Evolutionary conservation across 2,888 invertebrate species (phyloP).

Genomic region (Cryptus viduatorius): DNA sequence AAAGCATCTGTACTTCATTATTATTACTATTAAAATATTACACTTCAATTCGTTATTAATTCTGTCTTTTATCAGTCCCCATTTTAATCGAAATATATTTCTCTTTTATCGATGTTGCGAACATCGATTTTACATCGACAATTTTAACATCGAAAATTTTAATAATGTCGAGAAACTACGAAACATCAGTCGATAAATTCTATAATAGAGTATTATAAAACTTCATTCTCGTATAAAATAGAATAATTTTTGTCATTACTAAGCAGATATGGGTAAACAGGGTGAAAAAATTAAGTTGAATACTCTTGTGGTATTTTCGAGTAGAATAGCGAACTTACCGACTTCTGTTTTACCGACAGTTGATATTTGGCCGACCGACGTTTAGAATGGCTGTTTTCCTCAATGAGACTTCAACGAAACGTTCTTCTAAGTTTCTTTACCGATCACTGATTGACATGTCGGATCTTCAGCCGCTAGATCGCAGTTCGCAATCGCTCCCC

Average conservation of each 20-base stretch:
- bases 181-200: no score
- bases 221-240: background rate
- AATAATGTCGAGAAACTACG: no score
- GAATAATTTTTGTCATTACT: no score
- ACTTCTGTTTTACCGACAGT: slow-evolving; percentile 21
- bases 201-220: background rate
- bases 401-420: background rate
- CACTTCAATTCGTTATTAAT: slow-evolving; percentile 75
- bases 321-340: background rate
- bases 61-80: slow-evolving; percentile 51
- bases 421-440: background rate
- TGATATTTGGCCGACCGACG: background rate
- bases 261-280: background rate
- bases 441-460: background rate
- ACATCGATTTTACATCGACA: background rate
- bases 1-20: slow-evolving; percentile 84
- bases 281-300: background rate
- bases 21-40: slow-evolving; percentile 83
- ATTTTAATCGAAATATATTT: background rate
- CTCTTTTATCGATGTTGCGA: background rate
- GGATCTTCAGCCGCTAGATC: background rate
- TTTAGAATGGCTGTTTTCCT: background rate
- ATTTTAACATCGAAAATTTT: background rate
- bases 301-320: background rate
- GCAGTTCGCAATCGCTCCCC: background rate